phyloP scores from a whole-genome alignment of 1,140 invertebrate species.

The Trachelipus rathkii region DNA sequence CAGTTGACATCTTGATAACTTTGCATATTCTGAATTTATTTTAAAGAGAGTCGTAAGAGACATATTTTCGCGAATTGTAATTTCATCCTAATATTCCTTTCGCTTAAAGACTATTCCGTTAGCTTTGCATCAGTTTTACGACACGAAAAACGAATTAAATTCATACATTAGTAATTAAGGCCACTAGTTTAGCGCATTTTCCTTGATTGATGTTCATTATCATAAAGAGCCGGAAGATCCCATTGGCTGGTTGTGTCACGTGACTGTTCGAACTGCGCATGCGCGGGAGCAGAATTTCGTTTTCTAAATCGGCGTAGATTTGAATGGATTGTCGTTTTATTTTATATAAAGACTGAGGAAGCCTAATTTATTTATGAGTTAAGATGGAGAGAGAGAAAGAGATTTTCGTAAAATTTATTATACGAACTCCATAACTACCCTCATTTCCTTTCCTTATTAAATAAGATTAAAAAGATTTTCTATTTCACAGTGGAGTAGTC shows the following conservation, averaged over 20 bases:
- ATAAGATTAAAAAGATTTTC: too few relatives aligned
- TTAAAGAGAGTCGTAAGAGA: neutral
- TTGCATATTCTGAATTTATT: conserved; percentile 6
- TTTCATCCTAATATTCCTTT: neutral
- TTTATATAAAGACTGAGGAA: conserved; percentile 1
- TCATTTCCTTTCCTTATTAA: too few relatives aligned
- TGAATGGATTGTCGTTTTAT: conserved; percentile 1
- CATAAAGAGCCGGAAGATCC: conserved; percentile 11
- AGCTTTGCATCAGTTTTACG: neutral
- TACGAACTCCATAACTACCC: too few relatives aligned
- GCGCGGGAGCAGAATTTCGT: neutral
- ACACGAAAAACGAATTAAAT: conserved; percentile 1
- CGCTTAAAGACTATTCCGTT: neutral
- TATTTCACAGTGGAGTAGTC: too few relatives aligned
- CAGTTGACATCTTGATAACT: conserved; percentile 12
- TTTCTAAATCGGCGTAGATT: conserved; percentile 1
- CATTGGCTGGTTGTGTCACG: conserved; percentile 3
- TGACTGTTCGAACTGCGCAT: neutral
- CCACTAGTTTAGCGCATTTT: conserved; percentile 9
- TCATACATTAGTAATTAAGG: conserved; percentile 13
- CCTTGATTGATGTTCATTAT: conserved; percentile 13
- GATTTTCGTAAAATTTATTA: neutral
- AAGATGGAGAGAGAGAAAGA: neutral
- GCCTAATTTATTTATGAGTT: conserved; percentile 13
- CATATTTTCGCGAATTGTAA: conserved; percentile 2